Evolutionary conservation across 2,113 vertebrate species (phyloP), one percentile per base, ranked within the genome.

Genomic region (Pterocles gutturalis): DNA sequence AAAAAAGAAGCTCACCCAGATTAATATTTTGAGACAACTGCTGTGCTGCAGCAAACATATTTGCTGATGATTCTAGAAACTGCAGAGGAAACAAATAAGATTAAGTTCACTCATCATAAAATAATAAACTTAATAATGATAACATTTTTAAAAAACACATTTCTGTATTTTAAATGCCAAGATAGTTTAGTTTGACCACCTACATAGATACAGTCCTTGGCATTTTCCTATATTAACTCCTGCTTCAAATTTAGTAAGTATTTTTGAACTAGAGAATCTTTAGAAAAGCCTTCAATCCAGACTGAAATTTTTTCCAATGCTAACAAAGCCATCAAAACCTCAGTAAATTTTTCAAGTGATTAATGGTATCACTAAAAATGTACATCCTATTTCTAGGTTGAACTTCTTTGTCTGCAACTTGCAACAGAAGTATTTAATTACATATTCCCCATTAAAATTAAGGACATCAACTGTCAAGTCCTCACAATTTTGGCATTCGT

Each of bases 11-110:
- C 98, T 98, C 93, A 99, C 99, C 99, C 49, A 99, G 98, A 95
- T 96, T 98, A 51, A 93, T 92, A 83, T 96, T 98, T 51, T 98
- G 98, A 89, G 97, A 98, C 36, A 99, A 98, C 78, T 99, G 98
- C 73, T 98, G 98, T 7, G 99, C 99, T 66, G 98, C 98, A 64
- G 98, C 93, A 98, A 99, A 99, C 99, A 99, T 99, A 73, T 91
- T 98, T 61, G 98, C 98, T 11, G 98, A 98, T 7, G 99, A 99
- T 94, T 99, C 99, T 76, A 99, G 97, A 97, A 99, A 99, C 99
- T 99, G 91, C 65, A 97, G 79, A 88, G 73, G 58, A 93, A 89
- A 58, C 72, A 82, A 95, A 54, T 29, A 7, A 65, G 53, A 91
- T 84, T 22, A 93, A 82, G 17, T 69, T 48, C 49, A 31, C 7